Percentiles rank a stretch among this genome's conserved stretches.
Conservation (phyloP, 2,113 vertebrate species). For the Amblyornis subalaris region DNA sequence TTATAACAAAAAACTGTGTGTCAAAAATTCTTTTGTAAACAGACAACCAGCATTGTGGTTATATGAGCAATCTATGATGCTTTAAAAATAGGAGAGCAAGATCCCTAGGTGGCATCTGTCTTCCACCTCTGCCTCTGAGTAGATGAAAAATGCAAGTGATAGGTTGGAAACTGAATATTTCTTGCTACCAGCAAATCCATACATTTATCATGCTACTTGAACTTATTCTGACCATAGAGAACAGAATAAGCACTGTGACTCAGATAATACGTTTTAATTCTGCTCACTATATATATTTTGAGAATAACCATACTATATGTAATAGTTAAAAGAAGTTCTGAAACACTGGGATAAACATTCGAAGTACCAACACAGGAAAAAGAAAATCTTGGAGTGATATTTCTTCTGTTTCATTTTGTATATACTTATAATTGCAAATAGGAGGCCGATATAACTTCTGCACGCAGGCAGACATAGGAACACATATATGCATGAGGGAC, state of each 20-base stretch:
- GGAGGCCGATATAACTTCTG: neutral
- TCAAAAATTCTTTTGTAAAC: neutral
- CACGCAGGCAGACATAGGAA: neutral
- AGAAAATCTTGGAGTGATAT: neutral
- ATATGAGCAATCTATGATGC: neutral
- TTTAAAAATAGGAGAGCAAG: neutral
- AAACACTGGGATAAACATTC: neutral
- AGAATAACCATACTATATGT: neutral
- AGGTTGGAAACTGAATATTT: neutral
- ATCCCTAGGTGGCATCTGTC: neutral
- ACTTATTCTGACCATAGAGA: neutral
- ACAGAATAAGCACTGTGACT: neutral
- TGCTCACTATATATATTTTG: neutral
- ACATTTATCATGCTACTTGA: neutral
- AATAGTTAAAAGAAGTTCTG: neutral
- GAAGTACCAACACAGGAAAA: neutral
- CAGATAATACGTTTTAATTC: neutral
- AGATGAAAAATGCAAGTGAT: neutral
- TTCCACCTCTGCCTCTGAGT: rapidly evolving
- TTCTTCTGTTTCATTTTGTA: neutral
- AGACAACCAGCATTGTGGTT: neutral
- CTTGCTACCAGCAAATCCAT: neutral
- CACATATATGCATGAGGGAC: neutral
- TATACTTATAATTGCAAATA: neutral
- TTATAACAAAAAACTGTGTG: neutral